Evolutionary conservation across 2,113 vertebrate genomes (phyloP).

Genomic region (Anolis sagrei): DNA sequence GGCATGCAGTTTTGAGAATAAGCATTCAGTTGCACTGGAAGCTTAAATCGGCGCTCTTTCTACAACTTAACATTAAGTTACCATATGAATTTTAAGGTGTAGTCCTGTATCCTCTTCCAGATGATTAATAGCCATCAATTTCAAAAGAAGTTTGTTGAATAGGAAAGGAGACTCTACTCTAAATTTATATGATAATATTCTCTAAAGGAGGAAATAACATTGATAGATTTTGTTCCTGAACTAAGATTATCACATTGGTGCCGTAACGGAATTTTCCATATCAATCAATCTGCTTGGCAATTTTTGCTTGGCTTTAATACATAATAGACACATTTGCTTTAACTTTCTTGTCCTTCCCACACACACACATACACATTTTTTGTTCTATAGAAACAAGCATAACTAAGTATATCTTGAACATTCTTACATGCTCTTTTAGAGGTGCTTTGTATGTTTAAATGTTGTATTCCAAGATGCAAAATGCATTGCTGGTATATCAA

Average conservation of each 20-base stretch:
- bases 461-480: not conserved
- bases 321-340: not conserved
- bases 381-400: no score
- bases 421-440: not conserved
- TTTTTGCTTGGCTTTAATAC: not conserved
- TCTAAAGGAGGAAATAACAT: not conserved
- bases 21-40: not conserved
- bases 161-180: not conserved
- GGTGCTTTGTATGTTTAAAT: not conserved
- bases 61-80: not conserved
- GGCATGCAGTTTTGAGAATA: not conserved
- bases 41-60: not conserved
- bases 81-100: not conserved
- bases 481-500: not conserved
- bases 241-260: not conserved
- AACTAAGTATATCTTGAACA: not conserved
- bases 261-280: not conserved
- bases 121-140: not conserved
- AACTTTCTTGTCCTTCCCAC: not conserved
- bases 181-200: not conserved
- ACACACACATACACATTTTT: not conserved
- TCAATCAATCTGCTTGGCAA: not conserved
- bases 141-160: not conserved
- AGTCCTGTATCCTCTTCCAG: not conserved
- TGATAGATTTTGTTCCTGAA: not conserved